Base-by-base conservation (phyloP, 2,888 invertebrate species). In the Caenorhabditis angaria region DNA sequence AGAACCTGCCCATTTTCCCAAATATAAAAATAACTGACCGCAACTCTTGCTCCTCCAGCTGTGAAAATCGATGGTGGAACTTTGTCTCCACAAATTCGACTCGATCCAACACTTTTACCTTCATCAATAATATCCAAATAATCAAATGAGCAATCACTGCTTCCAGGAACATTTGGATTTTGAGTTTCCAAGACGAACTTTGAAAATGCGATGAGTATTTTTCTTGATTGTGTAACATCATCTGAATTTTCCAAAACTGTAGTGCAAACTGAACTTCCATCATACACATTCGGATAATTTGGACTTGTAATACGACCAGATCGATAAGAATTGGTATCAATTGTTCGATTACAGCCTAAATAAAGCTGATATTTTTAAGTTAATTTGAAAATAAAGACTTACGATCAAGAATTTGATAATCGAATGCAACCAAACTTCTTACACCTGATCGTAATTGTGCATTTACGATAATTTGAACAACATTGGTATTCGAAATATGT, bases 321-420 rank as follows among this genome's bases (percentile, higher is more conserved):
- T 41, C 63, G 56, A 24, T 68, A 58, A 12, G 58, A 60, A 6
- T 64, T 71, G 14, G 67, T 71, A 47, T 80, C 70, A 18, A 86
- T 79, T 1, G 84, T 85, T 27, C 86, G 76, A 64, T 87, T 87
- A 67, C 86, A 86, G n/a, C 69, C 85, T 85, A 70, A 64, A 79
- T 68, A 54, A 58, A 2, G 4, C 2, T 32, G 32, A 48, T 28
- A 27, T 55, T 62, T 2, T 6, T 14, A 57, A 6, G n/a, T 20
- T 48, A 18, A 10, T 20, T 28, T 25, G 0, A 57, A 8, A 27
- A n/a, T 12, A 35, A 25, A 18, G 0, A 53, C 68, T 61, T 29
- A 74, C 74, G 65, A 61, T 68, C 69, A 12, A 74, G 35, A 0
- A 66, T 22, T 2, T 65, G 57, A 29, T 74, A 70, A 14, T 61